Base-by-base conservation (phyloP, 2,888 invertebrate genomes). In the Drosophila lutescens region DNA sequence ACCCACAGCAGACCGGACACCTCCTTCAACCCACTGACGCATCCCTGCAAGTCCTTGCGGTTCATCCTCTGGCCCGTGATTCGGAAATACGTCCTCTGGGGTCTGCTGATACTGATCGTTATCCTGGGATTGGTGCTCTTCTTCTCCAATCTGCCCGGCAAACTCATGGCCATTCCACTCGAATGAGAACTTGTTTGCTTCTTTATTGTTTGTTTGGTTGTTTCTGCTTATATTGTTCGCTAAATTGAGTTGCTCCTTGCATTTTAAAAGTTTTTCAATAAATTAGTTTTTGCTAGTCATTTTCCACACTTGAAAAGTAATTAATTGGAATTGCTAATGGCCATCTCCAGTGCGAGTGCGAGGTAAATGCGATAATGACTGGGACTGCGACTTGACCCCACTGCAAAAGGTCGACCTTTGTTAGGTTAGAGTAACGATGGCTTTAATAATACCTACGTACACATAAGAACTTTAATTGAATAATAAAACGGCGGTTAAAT, bases 1-100 rank as follows among this genome's bases (percentile, higher is more conserved):
- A 47, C 32, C 12, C 92, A 50, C 89, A 95, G 95, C 7, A 94
- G 95, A 4, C 94, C 95, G 0, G 93, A 94, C 62, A 93, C 94
- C 8, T 94, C 95, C 0, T 95, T 94, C 79, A 93, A 93, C 66
- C 94, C 94, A 91, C 13, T 86, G 50, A 77, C 67, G 0, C 58
- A 85, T 72, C 85, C 85, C 0, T 58, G 77, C 2, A 80, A 77
- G 47, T 77, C 86, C 4, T 55, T 71, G 0, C 53, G 49, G 0
- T 26, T 68, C n/a, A 86, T 88, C 17, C 56, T 86, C 8, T 88
- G 86, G 85, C 88, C 88, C 1, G 71, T 54, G 20, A 60, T 86
- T n/a, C 58, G 86, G 6, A 86, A 79, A 60, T 86, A 84, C 54
- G 75, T 88, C 26, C 44, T 74, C 0, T 47, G 61, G 20, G 17